Conservation (phyloP, 2,888 invertebrate species). For the Sceliomorpha sp. region DNA sequence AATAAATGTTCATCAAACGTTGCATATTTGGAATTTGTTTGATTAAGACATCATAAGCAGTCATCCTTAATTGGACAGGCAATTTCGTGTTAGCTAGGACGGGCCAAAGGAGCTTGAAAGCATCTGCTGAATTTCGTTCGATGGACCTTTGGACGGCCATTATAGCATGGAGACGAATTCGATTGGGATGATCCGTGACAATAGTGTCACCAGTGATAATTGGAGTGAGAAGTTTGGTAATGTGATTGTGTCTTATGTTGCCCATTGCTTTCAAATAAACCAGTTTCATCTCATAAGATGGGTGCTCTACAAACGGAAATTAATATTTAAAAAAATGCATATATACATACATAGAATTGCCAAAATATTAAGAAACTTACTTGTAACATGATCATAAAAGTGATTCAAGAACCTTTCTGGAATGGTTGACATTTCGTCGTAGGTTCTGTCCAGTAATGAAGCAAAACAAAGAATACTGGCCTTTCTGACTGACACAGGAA, state of each 20-base stretch:
- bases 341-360: too few species aligned
- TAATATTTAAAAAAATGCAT: too few species aligned
- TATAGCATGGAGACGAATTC: constrained; percentile 79
- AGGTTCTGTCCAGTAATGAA: constrained; percentile 77
- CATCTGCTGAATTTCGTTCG: constrained; percentile 60
- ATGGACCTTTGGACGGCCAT: constrained; percentile 75
- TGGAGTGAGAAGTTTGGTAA: constrained; percentile 77
- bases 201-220: constrained; percentile 75
- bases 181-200: constrained; percentile 62
- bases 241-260: constrained; percentile 79
- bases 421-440: constrained; percentile 36
- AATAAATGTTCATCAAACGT: constrained; percentile 78
- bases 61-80: constrained; percentile 78
- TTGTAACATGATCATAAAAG: constrained; percentile 71
- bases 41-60: constrained; percentile 79
- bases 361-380: constrained; percentile 57
- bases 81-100: constrained; percentile 77
- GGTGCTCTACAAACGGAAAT: constrained; percentile 61
- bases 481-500: constrained; percentile 67
- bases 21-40: constrained; percentile 70
- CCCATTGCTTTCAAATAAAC: constrained; percentile 80
- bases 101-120: constrained; percentile 80
- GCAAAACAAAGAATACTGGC: constrained; percentile 80
- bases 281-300: constrained; percentile 73
- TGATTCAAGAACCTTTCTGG: constrained; percentile 69